These are phyloP conservation scores for Rhagoletis pomonella DNA, from an alignment of 1,140 invertebrate genomes.

Conservation along the genomic window DNA sequence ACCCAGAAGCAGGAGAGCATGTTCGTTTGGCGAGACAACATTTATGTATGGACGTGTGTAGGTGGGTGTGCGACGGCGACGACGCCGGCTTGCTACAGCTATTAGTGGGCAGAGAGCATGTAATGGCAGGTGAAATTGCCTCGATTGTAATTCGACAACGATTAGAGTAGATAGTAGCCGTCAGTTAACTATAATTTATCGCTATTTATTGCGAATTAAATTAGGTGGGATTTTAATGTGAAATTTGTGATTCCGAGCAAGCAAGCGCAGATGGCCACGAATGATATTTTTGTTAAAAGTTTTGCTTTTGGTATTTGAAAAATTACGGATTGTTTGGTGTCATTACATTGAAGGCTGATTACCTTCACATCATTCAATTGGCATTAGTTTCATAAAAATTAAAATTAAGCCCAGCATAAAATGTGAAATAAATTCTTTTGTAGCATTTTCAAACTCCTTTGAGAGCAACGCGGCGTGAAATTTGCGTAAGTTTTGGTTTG, in stretches of 20 bases:
- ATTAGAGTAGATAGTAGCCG: conserved; percentile 9
- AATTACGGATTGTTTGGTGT: no score
- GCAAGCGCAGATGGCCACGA: no score
- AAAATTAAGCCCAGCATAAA: no score
- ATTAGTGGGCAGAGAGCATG: not conserved
- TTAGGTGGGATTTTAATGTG: conserved; percentile 12
- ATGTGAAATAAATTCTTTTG: no score
- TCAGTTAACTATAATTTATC: conserved; percentile 47
- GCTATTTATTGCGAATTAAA: conserved; percentile 35
- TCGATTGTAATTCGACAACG: conserved; percentile 8
- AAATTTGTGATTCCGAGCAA: not conserved
- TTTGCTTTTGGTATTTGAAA: no score
- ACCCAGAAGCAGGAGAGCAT: not conserved
- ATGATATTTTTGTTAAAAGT: no score
- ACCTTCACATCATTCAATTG: no score
- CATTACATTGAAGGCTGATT: no score
- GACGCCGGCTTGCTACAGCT: not conserved
- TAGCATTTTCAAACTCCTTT: no score
- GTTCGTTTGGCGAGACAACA: not conserved
- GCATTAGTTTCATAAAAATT: no score
- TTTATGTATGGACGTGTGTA: not conserved
- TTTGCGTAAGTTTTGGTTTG: no score
- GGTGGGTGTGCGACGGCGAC: not conserved
- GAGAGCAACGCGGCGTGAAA: no score
- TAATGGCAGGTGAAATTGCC: conserved; percentile 32